Evolutionary conservation across 2,797 vertebrate species (phyloP).

Genomic region (Aotus griseimembra): DNA sequence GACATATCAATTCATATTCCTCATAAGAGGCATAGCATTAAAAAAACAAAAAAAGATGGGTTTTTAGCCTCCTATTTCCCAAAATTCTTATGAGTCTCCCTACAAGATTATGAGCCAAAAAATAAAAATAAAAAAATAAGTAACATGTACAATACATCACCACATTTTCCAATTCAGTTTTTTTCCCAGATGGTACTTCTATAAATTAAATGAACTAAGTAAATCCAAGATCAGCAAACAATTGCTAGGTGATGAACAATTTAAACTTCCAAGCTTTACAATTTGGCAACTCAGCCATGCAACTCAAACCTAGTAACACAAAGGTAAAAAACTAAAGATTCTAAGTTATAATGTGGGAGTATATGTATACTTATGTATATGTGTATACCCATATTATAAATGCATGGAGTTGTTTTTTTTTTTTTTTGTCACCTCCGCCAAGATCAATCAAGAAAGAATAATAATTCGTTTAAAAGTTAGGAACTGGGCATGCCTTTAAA

Average conservation of each 20-base stretch:
- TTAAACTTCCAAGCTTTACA: constrained; percentile 7
- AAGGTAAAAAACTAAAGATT: constrained; percentile 9
- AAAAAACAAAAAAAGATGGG: not conserved
- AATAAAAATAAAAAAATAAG: constrained; percentile 20
- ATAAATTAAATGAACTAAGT: constrained; percentile 41
- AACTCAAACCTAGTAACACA: constrained; percentile 34
- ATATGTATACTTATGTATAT: not conserved
- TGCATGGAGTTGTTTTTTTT: not conserved
- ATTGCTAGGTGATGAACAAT: not conserved
- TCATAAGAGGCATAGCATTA: constrained; percentile 7
- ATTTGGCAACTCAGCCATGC: not conserved
- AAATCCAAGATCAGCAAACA: constrained; percentile 40
- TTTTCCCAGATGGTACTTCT: constrained; percentile 50
- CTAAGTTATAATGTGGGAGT: not conserved
- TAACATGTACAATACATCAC: not conserved
- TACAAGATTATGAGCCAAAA: not conserved
- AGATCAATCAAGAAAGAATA: constrained; percentile 43
- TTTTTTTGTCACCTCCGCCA: not conserved
- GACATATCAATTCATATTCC: not conserved
- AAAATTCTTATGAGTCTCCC: not conserved
- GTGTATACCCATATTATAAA: not conserved
- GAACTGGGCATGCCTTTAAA: constrained; percentile 27
- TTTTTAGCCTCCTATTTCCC: constrained; percentile 2
- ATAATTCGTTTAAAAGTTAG: not conserved
- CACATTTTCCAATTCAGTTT: constrained; percentile 26